Percentiles rank a stretch among this genome's conserved stretches.
These are phyloP conservation scores for Melieria crassipennis DNA, from an alignment of 2,888 invertebrate species.

Conservation along the genomic window DNA sequence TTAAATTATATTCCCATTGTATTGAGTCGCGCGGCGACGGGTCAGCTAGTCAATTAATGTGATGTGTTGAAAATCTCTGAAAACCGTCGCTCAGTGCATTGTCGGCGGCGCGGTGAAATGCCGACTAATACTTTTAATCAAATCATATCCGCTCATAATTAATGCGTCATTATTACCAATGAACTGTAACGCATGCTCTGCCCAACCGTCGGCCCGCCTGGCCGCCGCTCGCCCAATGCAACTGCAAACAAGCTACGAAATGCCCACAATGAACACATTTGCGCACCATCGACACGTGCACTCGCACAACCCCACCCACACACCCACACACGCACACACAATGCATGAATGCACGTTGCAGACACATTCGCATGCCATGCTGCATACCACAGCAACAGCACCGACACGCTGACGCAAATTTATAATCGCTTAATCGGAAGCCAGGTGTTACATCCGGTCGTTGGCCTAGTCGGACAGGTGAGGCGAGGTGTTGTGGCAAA, in stretches of 20 bases:
- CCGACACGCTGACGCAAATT: conserved; percentile 20
- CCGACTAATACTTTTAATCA: conserved; percentile 42
- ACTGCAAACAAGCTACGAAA: neutral
- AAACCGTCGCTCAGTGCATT: too few relatives aligned
- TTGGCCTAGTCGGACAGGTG: conserved; percentile 44
- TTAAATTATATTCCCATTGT: too few relatives aligned
- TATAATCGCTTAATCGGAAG: conserved; percentile 39
- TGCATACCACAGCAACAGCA: too few relatives aligned
- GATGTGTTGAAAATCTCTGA: too few relatives aligned
- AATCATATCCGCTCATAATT: conserved; percentile 44
- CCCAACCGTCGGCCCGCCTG: conserved; percentile 4
- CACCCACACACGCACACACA: neutral
- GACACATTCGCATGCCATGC: too few relatives aligned
- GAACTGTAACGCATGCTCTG: conserved; percentile 23
- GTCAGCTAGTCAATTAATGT: too few relatives aligned
- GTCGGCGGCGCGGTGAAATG: conserved; percentile 1
- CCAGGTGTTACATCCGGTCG: conserved; percentile 40
- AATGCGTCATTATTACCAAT: conserved; percentile 37
- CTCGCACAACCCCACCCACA: neutral
- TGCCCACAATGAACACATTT: neutral
- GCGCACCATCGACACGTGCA: conserved; percentile 5
- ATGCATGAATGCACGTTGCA: conserved; percentile 15
- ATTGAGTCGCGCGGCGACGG: too few relatives aligned
- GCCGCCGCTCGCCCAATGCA: neutral
- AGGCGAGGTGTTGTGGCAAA: conserved; percentile 27